Evolutionary conservation across 1,140 invertebrate species (phyloP).

Genomic region (Bombus soroeensis): DNA sequence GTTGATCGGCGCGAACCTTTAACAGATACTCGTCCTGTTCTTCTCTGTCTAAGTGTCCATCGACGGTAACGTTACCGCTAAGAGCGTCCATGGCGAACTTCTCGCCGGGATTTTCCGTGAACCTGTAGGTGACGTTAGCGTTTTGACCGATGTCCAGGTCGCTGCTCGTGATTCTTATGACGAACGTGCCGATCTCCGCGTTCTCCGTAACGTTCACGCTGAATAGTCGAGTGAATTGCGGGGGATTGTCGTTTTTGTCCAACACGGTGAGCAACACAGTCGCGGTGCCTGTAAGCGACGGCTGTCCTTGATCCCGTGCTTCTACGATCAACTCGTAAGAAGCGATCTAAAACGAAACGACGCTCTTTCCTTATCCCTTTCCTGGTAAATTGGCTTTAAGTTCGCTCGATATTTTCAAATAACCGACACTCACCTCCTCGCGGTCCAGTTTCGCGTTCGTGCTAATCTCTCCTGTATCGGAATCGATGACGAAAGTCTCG

Average conservation of each 20-base stretch:
- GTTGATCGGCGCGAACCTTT: slow-evolving; percentile 80
- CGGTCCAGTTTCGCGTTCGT: slow-evolving; percentile 93
- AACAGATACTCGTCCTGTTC: slow-evolving; percentile 95
- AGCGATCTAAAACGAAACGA: slow-evolving; percentile 81
- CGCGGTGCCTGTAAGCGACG: slow-evolving; percentile 91
- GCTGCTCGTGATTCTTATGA: slow-evolving; percentile 95
- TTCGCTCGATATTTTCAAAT: background rate
- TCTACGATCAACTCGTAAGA: slow-evolving; percentile 93
- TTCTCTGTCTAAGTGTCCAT: slow-evolving; percentile 92
- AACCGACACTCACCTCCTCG: slow-evolving; percentile 85
- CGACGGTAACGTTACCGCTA: slow-evolving; percentile 96
- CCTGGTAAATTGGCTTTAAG: too few relatives aligned
- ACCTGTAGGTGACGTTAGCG: slow-evolving; percentile 94
- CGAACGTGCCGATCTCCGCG: slow-evolving; percentile 94
- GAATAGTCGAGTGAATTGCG: slow-evolving; percentile 95
- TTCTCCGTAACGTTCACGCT: slow-evolving; percentile 98
- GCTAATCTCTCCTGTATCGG: slow-evolving; percentile 91
- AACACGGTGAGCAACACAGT: slow-evolving; percentile 92
- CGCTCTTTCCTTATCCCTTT: too few relatives aligned
- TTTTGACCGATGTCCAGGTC: slow-evolving; percentile 94
- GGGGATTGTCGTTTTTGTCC: slow-evolving; percentile 98
- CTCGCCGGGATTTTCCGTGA: slow-evolving; percentile 93
- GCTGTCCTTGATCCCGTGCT: slow-evolving; percentile 93
- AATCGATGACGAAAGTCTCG: slow-evolving; percentile 91
- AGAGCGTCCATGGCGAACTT: slow-evolving; percentile 94